These are phyloP conservation scores for Laothoe populi DNA, from an alignment of 2,888 invertebrate genomes.

Conservation along the genomic window DNA sequence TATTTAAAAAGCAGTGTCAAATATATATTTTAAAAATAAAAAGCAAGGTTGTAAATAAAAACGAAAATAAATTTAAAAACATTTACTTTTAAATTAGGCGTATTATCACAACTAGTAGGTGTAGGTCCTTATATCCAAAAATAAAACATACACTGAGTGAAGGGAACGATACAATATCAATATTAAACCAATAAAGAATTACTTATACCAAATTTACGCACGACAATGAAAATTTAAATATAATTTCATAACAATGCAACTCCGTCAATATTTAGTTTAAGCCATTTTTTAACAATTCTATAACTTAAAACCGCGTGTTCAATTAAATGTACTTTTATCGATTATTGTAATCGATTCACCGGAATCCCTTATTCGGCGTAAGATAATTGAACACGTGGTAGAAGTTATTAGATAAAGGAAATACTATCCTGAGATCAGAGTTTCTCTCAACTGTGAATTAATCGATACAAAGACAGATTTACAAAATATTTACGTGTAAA, in stretches of 20 bases:
- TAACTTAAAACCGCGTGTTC: background rate
- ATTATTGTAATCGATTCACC: background rate
- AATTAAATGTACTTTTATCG: background rate
- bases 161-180: background rate
- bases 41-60: constrained; percentile 62
- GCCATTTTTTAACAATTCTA: background rate
- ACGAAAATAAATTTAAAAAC: constrained; percentile 63
- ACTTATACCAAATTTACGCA: too few species aligned
- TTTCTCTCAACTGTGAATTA: background rate
- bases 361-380: background rate
- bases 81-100: constrained; percentile 72
- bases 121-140: constrained; percentile 65
- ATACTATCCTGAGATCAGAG: background rate
- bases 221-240: background rate
- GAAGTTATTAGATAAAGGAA: background rate
- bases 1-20: constrained; percentile 64
- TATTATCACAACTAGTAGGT: constrained; percentile 59
- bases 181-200: too few species aligned
- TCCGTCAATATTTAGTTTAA: background rate
- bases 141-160: constrained; percentile 39
- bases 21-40: constrained; percentile 53
- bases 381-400: background rate
- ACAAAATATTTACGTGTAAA: constrained; percentile 22
- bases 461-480: constrained; percentile 37
- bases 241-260: background rate